Evolutionary conservation across 2,113 vertebrate genomes (phyloP).

Genomic region (Eulemur rufifrons): DNA sequence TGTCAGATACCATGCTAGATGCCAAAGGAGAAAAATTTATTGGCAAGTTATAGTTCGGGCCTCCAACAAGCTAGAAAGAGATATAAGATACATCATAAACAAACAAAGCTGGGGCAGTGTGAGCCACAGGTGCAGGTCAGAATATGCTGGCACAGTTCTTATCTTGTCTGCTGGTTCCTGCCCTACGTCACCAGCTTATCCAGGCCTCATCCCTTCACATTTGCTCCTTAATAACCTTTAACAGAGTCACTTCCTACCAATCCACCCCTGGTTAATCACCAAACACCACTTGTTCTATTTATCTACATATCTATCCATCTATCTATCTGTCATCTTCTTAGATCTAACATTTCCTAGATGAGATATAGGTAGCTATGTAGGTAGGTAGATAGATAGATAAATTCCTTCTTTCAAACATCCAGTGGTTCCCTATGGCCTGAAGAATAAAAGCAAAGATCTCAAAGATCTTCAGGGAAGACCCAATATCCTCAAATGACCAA

Average conservation of each 20-base stretch:
- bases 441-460: background rate
- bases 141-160: background rate
- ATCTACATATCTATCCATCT: background rate
- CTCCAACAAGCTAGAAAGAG: background rate
- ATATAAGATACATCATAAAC: background rate
- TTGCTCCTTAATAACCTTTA: background rate
- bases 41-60: background rate
- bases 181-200: background rate
- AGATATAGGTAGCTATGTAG: background rate
- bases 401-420: background rate
- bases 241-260: background rate
- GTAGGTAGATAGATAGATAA: background rate
- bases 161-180: background rate
- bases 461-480: background rate
- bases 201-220: background rate
- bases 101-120: background rate
- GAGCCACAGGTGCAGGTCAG: background rate
- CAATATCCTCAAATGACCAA: background rate
- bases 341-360: background rate
- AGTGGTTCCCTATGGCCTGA: background rate
- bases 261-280: background rate
- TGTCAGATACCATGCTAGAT: background rate
- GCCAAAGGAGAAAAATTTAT: background rate
- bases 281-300: background rate
- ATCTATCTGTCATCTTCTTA: background rate